phyloP scores from a whole-genome alignment of 2,113 vertebrate species.

The Galeopterus variegatus region DNA sequence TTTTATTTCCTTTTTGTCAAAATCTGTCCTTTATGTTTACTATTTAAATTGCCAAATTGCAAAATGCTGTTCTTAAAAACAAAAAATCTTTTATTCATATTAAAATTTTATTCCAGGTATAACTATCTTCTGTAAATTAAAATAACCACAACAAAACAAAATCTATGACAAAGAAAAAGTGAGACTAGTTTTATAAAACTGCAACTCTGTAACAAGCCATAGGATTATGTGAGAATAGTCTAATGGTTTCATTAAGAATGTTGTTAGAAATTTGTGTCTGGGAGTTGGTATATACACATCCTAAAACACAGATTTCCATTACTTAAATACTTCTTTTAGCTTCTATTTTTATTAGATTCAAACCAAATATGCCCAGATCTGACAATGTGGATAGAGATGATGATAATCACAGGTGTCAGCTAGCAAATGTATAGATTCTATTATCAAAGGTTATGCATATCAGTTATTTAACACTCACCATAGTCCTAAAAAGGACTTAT shows the following conservation, averaged over 20 bases:
- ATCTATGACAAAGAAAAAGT: not conserved
- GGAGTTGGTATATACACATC: not conserved
- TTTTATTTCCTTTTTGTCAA: not conserved
- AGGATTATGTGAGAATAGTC: not conserved
- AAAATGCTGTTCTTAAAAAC: not conserved
- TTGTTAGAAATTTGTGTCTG: not conserved
- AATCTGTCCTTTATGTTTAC: not conserved
- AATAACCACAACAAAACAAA: not conserved
- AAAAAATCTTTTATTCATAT: not conserved
- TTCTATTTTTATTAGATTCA: not conserved
- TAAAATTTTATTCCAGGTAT: constrained; percentile 30
- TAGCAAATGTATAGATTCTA: not conserved
- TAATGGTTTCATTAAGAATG: not conserved
- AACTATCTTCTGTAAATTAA: not conserved
- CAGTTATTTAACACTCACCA: not conserved
- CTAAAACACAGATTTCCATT: not conserved
- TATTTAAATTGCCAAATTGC: not conserved
- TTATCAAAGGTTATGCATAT: not conserved
- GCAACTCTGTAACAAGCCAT: not conserved
- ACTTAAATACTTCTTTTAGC: not conserved
- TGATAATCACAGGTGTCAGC: not conserved
- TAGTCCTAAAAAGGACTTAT: not conserved
- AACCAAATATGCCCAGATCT: not conserved
- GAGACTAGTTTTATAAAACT: not conserved
- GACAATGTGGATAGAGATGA: not conserved